Conservation (phyloP, 64 coral and sea anemone genomes). For the Dendrophyllia cribrosa region DNA sequence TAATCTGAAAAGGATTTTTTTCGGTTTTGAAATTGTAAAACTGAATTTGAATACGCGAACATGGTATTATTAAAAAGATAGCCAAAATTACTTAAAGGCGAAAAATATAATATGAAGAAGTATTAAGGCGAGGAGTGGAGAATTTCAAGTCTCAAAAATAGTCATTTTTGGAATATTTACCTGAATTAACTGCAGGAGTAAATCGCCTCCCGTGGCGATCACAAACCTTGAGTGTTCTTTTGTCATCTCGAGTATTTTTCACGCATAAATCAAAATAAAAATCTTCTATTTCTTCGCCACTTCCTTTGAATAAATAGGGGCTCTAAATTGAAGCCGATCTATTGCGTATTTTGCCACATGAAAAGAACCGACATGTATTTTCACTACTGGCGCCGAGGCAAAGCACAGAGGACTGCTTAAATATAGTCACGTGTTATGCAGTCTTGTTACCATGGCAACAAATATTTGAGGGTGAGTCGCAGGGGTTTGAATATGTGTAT, state of each 20-base stretch:
- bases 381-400: not conserved
- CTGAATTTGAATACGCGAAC: slow-evolving; percentile 9
- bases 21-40: not conserved
- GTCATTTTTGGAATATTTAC: not conserved
- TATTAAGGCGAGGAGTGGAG: not conserved
- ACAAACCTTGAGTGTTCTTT: not conserved
- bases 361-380: not conserved
- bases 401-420: too few species aligned
- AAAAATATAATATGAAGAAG: not conserved
- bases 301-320: not conserved
- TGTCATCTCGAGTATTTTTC: not conserved
- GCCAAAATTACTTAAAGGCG: not conserved
- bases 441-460: not conserved
- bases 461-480: too few species aligned
- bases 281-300: not conserved
- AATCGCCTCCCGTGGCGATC: not conserved
- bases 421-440: not conserved
- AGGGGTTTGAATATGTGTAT: not conserved
- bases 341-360: not conserved
- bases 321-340: not conserved
- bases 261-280: not conserved
- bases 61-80: not conserved
- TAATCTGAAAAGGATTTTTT: not conserved
- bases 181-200: not conserved
- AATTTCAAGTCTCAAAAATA: not conserved